Conservation (phyloP, 2,113 vertebrate genomes). For the Otocyon megalotis region DNA sequence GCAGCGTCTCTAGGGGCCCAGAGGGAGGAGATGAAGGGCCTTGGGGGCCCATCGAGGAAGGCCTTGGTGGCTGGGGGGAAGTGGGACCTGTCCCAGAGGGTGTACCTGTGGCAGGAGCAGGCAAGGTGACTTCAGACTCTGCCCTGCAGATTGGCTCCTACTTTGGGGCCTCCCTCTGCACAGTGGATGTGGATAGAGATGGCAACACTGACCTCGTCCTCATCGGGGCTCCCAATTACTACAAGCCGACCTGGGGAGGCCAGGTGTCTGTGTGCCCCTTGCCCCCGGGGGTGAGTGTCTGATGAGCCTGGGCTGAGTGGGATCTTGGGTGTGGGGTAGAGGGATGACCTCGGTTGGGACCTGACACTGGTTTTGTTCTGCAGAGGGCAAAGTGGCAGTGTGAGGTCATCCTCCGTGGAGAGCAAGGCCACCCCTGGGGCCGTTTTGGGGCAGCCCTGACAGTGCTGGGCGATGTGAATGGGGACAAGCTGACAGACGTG, state of each 20-base stretch:
- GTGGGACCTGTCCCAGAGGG: not conserved
- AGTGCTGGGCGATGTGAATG: constrained; percentile 88
- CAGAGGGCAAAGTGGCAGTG: constrained; percentile 68
- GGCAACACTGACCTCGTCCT: constrained; percentile 76
- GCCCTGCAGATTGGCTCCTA: constrained; percentile 83
- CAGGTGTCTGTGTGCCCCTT: constrained; percentile 74
- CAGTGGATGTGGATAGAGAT: constrained; percentile 77
- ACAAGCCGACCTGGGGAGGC: constrained; percentile 66
- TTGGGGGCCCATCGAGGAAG: not conserved
- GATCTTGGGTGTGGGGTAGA: not conserved
- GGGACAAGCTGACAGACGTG: constrained; percentile 89
- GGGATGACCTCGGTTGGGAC: rapidly evolving
- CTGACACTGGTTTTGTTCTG: not conserved
- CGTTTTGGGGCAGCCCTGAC: constrained; percentile 91
- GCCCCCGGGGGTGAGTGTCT: not conserved
- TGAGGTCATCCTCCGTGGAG: constrained; percentile 56
- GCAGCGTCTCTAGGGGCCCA: not conserved
- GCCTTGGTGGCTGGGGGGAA: not conserved
- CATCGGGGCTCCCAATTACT: constrained; percentile 82
- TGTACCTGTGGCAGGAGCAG: not conserved
- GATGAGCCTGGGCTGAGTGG: not conserved
- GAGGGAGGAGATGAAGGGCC: not conserved
- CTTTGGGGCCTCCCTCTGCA: constrained; percentile 83
- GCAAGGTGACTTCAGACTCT: not conserved
- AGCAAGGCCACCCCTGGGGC: constrained; percentile 80